phyloP scores from a whole-genome alignment of 2,888 invertebrate genomes.

The Cactoblastis cactorum region DNA sequence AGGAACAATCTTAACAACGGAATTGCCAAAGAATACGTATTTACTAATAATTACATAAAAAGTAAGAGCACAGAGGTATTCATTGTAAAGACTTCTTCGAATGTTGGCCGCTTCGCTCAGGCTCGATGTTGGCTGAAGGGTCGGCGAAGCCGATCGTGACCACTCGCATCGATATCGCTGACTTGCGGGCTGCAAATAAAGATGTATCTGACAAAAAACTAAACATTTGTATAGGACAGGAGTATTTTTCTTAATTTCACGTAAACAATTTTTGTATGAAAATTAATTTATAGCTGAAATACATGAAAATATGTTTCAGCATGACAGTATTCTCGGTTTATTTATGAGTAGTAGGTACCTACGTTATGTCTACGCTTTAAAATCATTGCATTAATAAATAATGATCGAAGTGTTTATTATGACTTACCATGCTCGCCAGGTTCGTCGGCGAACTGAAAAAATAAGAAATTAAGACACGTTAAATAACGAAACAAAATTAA shows the following conservation, averaged over 20 bases:
- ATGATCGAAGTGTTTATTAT: not conserved
- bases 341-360: too few relatives aligned
- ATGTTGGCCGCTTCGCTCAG: conserved; percentile 18
- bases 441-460: conserved; percentile 56
- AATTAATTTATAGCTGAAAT: too few relatives aligned
- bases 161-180: conserved; percentile 62
- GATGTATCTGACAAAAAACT: too few relatives aligned
- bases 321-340: too few relatives aligned
- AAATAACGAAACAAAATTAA: conserved; percentile 11
- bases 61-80: not conserved
- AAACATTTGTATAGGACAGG: too few relatives aligned
- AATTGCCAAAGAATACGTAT: not conserved
- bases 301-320: too few relatives aligned
- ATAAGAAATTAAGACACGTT: conserved; percentile 13
- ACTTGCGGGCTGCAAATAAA: conserved; percentile 47
- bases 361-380: too few relatives aligned
- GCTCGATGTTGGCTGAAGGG: conserved; percentile 19
- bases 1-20: too few relatives aligned
- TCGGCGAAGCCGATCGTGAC: conserved; percentile 56
- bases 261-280: too few relatives aligned
- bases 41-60: not conserved
- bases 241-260: too few relatives aligned
- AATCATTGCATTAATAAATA: too few relatives aligned
- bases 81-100: not conserved
- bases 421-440: conserved; percentile 53